phyloP scores from a whole-genome alignment of 2,797 vertebrate genomes.

The Pteropus rufus region DNA sequence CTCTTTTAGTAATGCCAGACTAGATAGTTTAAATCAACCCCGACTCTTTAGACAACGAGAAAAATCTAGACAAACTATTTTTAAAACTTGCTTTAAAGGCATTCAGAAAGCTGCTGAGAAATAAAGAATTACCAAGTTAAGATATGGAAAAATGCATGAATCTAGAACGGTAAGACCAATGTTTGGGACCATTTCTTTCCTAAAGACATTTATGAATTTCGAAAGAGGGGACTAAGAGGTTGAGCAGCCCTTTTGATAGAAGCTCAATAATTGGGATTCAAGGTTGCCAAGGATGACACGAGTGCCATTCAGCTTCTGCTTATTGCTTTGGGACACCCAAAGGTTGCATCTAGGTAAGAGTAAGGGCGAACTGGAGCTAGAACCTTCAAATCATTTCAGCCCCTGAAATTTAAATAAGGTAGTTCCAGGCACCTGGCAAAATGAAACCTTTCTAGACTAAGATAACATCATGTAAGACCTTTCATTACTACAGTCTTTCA shows the following conservation, averaged over 20 bases:
- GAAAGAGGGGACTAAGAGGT: background rate
- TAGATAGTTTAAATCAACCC: background rate
- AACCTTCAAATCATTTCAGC: background rate
- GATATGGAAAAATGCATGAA: background rate
- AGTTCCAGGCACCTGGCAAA: background rate
- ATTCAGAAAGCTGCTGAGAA: background rate
- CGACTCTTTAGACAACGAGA: background rate
- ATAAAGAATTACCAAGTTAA: background rate
- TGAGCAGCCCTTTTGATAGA: background rate
- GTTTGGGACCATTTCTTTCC: background rate
- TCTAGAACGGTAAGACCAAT: background rate
- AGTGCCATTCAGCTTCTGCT: background rate
- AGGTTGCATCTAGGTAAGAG: background rate
- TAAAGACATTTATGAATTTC: slow-evolving; percentile 1
- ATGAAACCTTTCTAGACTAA: background rate
- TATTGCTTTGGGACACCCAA: background rate
- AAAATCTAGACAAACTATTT: background rate
- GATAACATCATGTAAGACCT: background rate
- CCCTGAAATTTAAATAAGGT: background rate
- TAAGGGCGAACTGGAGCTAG: background rate
- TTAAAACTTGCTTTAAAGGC: background rate
- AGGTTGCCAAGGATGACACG: background rate
- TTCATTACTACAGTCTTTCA: background rate
- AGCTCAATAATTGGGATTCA: background rate
- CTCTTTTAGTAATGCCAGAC: background rate